These are phyloP conservation scores for Ypsolopha sequella DNA, from an alignment of 2,888 invertebrate species.

Conservation along the genomic window DNA sequence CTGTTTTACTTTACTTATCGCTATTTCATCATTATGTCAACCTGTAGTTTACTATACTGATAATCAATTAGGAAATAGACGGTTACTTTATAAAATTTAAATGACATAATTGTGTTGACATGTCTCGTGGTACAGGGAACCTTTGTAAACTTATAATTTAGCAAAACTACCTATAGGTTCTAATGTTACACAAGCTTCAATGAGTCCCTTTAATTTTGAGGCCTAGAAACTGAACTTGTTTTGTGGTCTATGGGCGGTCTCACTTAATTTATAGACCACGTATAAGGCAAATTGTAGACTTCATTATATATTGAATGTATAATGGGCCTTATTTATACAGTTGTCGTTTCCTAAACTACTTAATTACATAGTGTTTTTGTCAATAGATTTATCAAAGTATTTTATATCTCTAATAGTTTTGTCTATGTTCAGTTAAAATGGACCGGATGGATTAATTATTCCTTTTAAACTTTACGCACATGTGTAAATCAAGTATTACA, in stretches of 20 bases:
- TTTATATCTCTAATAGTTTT: too few relatives aligned
- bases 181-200: neutral
- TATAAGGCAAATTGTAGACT: neutral
- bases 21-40: too few relatives aligned
- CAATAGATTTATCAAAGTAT: neutral
- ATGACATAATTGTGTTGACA: conserved; percentile 5
- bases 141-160: neutral
- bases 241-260: conserved; percentile 1
- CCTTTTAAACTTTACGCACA: too few relatives aligned
- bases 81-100: conserved; percentile 1
- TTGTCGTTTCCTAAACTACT: neutral
- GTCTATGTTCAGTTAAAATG: too few relatives aligned
- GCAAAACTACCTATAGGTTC: neutral
- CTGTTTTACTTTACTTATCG: too few relatives aligned
- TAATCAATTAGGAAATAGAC: neutral
- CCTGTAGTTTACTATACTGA: neutral
- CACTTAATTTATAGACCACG: conserved; percentile 2
- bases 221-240: neutral
- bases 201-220: neutral
- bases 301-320: neutral
- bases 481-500: too few relatives aligned
- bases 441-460: too few relatives aligned
- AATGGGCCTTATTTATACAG: neutral
- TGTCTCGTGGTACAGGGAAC: neutral
- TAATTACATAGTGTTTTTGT: neutral